These are phyloP conservation scores for Lottia gigantea DNA, from an alignment of 2,888 invertebrate species.

Conservation along the genomic window DNA sequence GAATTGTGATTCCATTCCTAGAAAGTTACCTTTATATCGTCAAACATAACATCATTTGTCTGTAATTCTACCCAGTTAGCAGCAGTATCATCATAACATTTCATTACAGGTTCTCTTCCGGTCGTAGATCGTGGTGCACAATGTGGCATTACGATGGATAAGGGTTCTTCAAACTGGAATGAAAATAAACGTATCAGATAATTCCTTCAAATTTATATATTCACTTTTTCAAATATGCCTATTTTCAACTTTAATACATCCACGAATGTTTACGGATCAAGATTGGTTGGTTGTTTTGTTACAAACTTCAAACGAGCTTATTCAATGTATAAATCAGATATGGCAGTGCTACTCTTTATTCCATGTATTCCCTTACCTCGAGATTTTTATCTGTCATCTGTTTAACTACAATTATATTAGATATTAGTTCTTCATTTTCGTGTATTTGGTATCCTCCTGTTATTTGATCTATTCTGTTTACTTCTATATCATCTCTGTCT, in stretches of 20 bases:
- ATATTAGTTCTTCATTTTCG: conserved; percentile 60
- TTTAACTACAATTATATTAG: conserved; percentile 53
- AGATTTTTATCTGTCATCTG: conserved; percentile 27
- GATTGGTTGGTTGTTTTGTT: no score
- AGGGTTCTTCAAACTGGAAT: conserved; percentile 52
- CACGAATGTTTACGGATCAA: no score
- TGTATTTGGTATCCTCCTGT: conserved; percentile 39
- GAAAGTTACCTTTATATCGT: conserved; percentile 46
- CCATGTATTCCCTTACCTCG: conserved; percentile 14
- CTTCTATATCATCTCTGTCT: conserved; percentile 45
- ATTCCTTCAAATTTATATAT: no score
- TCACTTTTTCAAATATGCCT: no score
- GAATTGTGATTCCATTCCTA: no score
- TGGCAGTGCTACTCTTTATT: no score
- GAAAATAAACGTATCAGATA: background rate
- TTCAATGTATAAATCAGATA: no score
- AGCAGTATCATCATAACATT: conserved; percentile 34
- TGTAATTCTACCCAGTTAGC: conserved; percentile 46
- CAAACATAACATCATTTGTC: conserved; percentile 49
- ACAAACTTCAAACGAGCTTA: no score
- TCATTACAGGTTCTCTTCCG: conserved; percentile 52
- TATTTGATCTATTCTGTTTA: conserved; percentile 45
- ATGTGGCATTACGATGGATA: conserved; percentile 55
- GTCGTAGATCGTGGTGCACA: conserved; percentile 46
- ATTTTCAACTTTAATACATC: no score